Evolutionary conservation across 2,113 vertebrate genomes (phyloP).

Genomic region (Calypte anna): DNA sequence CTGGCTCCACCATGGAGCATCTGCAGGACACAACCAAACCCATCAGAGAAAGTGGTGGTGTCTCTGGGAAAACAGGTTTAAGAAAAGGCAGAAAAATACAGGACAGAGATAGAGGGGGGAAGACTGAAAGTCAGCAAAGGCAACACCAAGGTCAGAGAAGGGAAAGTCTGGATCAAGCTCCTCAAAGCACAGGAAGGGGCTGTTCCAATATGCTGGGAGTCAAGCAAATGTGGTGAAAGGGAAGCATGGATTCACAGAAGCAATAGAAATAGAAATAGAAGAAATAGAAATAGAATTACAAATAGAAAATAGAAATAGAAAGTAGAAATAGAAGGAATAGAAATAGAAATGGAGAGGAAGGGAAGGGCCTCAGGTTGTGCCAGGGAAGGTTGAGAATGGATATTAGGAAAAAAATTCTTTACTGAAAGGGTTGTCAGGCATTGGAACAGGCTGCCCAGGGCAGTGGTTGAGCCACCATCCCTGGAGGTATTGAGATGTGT

Average conservation of each 20-base stretch:
- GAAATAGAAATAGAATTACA: too few relatives aligned
- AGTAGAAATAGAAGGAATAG: too few relatives aligned
- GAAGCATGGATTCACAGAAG: not conserved
- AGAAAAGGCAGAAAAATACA: not conserved
- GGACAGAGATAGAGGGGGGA: not conserved
- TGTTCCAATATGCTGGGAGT: not conserved
- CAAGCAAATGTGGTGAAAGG: rapidly evolving
- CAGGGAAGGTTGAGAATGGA: too few relatives aligned
- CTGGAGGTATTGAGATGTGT: too few relatives aligned
- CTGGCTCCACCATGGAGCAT: not conserved
- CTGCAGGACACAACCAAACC: not conserved
- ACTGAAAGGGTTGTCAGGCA: too few relatives aligned
- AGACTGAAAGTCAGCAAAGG: not conserved
- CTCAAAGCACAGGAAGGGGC: not conserved
- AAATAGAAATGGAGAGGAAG: too few relatives aligned
- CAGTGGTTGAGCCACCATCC: too few relatives aligned
- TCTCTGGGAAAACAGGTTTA: not conserved
- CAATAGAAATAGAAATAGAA: too few relatives aligned
- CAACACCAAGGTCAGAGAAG: not conserved
- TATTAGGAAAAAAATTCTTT: too few relatives aligned
- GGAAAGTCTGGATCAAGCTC: not conserved
- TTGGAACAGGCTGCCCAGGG: too few relatives aligned
- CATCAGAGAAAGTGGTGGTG: rapidly evolving
- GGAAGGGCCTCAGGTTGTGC: too few relatives aligned
- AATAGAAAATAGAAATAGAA: too few relatives aligned